Base-by-base conservation (phyloP, 1,140 invertebrate genomes). In the Ceratosolen fusciceps region DNA sequence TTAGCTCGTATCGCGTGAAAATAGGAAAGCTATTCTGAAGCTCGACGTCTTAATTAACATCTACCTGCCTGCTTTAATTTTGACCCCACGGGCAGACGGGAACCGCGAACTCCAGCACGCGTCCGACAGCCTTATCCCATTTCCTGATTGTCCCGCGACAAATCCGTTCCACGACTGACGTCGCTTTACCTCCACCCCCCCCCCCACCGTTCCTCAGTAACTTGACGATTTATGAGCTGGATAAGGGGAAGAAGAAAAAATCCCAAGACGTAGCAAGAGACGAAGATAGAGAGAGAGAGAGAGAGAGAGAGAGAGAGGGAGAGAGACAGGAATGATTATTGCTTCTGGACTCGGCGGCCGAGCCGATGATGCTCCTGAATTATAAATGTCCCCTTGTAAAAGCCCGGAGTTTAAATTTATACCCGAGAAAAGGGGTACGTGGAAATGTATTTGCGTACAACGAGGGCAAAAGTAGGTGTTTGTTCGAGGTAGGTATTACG, bases 41-140 rank as follows among this genome's bases (percentile, higher is more conserved):
- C 54, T 71, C 49, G n/a, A 5, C 26, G 68, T 72, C 77, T 78
- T 78, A 78, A 78, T 78, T 72, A 78, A 62, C 77, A 72, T 72
- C 68, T n/a, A n/a, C n/a, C n/a, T n/a, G n/a, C n/a, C n/a, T 72
- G 77, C 31, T 58, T 68, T 72, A 78, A 78, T 78, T 65, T 68
- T 37, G 74, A 43, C 34, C 62, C 31, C 65, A 37, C 56, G 8
- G 71, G 14, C 37, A 37, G 19, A 37, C 19, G 60, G 1, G 1
- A 37, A 43, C 67, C 67, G n/a, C 67, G 68, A 78, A 78, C 68
- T 78, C 72, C n/a, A 58, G 67, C 67, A 72, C 12, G 34, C 12
- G 34, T 58, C 47, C 5, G 65, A 71, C 67, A 71, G 74, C 67
- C 71, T 77, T 77, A 71, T 77, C 67, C 52, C 54, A 43, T 68